These are phyloP conservation scores for Micromesistius poutassou DNA, from an alignment of 2,797 vertebrate species.

Conservation along the genomic window DNA sequence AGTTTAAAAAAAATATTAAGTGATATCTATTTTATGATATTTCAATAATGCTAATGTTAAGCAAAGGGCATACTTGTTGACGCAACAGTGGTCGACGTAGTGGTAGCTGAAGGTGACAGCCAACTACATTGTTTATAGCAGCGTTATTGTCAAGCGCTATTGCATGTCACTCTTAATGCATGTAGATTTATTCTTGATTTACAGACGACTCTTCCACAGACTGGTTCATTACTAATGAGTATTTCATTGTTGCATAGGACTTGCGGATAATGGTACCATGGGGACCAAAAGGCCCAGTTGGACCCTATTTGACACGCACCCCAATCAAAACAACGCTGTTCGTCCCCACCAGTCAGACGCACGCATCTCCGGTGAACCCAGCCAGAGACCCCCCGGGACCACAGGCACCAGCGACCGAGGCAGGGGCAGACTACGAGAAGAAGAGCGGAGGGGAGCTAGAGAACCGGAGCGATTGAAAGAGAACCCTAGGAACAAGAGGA, in stretches of 20 bases:
- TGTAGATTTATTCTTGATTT: not conserved
- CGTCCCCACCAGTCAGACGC: slow-evolving; percentile 58
- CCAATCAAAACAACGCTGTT: slow-evolving; percentile 57
- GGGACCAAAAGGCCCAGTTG: slow-evolving; percentile 66
- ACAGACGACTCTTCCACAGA: slow-evolving; percentile 7
- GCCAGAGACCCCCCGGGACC: slow-evolving; percentile 54
- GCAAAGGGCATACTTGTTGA: slow-evolving; percentile 2
- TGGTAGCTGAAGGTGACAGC: not conserved
- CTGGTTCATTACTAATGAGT: slow-evolving; percentile 22
- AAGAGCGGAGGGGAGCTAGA: slow-evolving; percentile 52
- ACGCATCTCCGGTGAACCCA: slow-evolving; percentile 58
- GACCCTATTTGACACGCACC: slow-evolving; percentile 55
- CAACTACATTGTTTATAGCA: not conserved
- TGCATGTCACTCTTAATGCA: not conserved
- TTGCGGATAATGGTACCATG: slow-evolving; percentile 66
- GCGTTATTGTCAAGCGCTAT: not conserved
- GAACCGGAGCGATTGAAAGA: slow-evolving; percentile 48
- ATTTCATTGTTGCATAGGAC: slow-evolving; percentile 55
- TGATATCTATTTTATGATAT: not conserved
- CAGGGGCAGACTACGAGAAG: slow-evolving; percentile 43
- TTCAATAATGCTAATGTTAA: not conserved
- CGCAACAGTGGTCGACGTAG: not conserved
- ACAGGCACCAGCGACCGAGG: slow-evolving; percentile 49
- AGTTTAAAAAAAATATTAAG: not conserved
- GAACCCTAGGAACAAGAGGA: slow-evolving; percentile 40